Conservation (phyloP, 2,113 vertebrate species). For the Orcinus orca region DNA sequence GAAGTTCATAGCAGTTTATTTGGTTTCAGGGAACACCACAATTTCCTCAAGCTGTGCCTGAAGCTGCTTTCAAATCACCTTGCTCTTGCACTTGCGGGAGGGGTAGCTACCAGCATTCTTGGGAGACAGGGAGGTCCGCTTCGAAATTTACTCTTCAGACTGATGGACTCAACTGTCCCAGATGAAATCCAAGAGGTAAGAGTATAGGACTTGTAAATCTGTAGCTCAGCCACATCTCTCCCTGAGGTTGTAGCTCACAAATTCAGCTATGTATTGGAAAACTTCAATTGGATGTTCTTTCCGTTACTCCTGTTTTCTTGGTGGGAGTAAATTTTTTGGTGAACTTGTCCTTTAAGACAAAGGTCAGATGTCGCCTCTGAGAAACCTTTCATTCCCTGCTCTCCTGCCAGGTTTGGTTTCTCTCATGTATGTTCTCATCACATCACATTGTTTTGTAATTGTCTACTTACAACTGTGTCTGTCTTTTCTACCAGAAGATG, state of each 20-base stretch:
- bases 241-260: neutral
- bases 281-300: neutral
- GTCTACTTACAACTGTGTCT: neutral
- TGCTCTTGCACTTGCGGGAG: slow-evolving; percentile 95
- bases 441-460: neutral
- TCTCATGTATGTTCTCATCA: neutral
- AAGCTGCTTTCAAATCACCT: slow-evolving; percentile 97
- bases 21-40: slow-evolving; percentile 93
- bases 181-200: slow-evolving; percentile 98
- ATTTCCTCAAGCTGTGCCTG: slow-evolving; percentile 95
- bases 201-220: neutral
- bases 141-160: slow-evolving; percentile 94
- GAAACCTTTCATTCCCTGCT: neutral
- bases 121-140: slow-evolving; percentile 96
- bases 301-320: neutral
- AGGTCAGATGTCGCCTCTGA: neutral
- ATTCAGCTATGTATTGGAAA: neutral
- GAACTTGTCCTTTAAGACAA: slow-evolving; percentile 30
- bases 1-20: neutral
- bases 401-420: neutral
- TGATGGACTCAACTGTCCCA: slow-evolving; percentile 98
- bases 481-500: neutral
- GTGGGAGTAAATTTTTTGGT: neutral
- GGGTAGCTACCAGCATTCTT: slow-evolving; percentile 97
- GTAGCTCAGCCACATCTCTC: neutral